phyloP scores from a whole-genome alignment of 2,797 vertebrate species.

The Sebastes iracundus region DNA sequence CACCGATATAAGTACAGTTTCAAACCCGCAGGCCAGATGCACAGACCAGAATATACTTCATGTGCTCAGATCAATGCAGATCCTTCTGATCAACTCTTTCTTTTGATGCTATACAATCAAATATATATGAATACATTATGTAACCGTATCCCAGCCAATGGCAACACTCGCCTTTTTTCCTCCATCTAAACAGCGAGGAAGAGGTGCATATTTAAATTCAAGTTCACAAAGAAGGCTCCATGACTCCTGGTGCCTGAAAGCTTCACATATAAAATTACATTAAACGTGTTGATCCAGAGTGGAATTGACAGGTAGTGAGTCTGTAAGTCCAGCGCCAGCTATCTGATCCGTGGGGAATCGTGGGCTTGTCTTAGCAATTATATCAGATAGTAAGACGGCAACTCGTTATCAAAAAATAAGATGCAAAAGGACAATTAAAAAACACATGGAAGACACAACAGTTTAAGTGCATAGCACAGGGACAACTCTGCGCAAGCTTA shows the following conservation, averaged over 20 bases:
- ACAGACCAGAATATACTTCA: neutral
- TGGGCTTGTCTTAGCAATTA: neutral
- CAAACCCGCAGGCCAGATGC: neutral
- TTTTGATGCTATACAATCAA: slow-evolving; percentile 1
- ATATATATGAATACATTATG: neutral
- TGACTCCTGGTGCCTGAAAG: slow-evolving; percentile 31
- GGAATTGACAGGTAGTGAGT: slow-evolving; percentile 25
- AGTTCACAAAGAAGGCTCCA: slow-evolving; percentile 2
- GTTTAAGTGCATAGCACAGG: neutral
- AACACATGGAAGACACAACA: neutral
- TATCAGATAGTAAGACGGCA: neutral
- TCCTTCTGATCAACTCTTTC: slow-evolving; percentile 1
- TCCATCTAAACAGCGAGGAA: slow-evolving; percentile 3
- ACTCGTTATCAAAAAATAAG: neutral
- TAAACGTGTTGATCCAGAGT: slow-evolving; percentile 29
- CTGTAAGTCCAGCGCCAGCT: slow-evolving; percentile 14
- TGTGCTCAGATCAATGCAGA: neutral
- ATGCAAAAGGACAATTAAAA: neutral
- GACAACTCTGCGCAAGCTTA: neutral
- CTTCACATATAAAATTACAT: slow-evolving; percentile 36
- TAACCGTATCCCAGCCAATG: neutral
- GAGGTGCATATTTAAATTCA: slow-evolving; percentile 14
- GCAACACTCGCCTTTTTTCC: slow-evolving; percentile 11
- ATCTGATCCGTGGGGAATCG: neutral
- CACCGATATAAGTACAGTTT: slow-evolving; percentile 43